Conservation (phyloP, 1,140 invertebrate species). For the Hylaeus anthracinus region DNA sequence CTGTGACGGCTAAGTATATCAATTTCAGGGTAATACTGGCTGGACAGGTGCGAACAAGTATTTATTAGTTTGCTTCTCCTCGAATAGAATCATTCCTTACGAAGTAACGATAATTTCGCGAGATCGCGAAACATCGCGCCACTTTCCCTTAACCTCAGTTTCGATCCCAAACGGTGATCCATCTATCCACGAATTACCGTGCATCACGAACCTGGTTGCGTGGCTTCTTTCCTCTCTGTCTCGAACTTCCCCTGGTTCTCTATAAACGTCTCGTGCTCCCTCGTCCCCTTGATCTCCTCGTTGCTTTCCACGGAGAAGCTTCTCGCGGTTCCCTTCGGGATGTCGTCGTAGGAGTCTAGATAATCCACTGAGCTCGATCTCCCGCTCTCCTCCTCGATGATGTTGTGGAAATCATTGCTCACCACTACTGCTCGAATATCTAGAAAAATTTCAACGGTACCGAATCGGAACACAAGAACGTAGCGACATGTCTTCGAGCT, state of each 20-base stretch:
- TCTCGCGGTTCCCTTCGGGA: neutral
- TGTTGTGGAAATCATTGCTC: slow-evolving; percentile 24
- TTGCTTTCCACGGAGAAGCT: slow-evolving; percentile 11
- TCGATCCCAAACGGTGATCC: slow-evolving; percentile 15
- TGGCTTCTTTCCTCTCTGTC: slow-evolving; percentile 58
- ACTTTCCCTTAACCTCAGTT: no score
- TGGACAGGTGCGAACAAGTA: no score
- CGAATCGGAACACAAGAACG: neutral
- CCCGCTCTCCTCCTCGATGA: slow-evolving; percentile 32
- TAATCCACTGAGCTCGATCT: slow-evolving; percentile 32
- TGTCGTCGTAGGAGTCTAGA: slow-evolving; percentile 18
- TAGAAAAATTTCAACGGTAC: neutral
- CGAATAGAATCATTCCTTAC: neutral
- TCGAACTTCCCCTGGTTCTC: slow-evolving; percentile 37
- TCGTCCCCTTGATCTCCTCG: neutral
- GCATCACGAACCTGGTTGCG: slow-evolving; percentile 65
- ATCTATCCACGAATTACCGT: slow-evolving; percentile 40
- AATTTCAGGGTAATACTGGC: no score
- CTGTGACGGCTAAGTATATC: no score
- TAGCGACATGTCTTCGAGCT: no score
- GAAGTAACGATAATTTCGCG: no score
- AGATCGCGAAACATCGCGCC: no score
- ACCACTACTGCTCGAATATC: slow-evolving; percentile 28
- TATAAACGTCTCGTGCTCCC: slow-evolving; percentile 3
- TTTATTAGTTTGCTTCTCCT: no score